Conservation (phyloP, 2,888 invertebrate species). For the Scaptomyza caliginosa region DNA sequence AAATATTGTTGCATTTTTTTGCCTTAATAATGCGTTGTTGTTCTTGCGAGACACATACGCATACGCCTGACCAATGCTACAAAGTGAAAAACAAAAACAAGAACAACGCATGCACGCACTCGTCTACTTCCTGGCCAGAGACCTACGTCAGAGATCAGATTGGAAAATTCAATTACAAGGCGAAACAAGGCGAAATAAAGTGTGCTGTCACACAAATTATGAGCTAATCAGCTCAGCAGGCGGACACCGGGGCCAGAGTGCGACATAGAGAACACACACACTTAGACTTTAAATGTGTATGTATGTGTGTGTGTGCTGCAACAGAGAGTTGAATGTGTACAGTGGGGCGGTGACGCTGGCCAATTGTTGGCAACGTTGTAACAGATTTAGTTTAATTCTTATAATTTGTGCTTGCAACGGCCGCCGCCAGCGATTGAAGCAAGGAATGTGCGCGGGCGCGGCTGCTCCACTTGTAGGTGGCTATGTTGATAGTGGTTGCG, state of each 20-base stretch:
- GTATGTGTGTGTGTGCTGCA: slow-evolving; percentile 7
- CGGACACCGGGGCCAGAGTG: slow-evolving; percentile 35
- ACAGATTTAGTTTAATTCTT: slow-evolving; percentile 77
- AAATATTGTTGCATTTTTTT: slow-evolving; percentile 44
- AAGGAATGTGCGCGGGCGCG: slow-evolving; percentile 76
- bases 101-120: slow-evolving; percentile 39
- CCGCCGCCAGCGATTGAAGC: slow-evolving; percentile 57
- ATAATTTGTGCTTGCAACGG: slow-evolving; percentile 72
- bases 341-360: slow-evolving; percentile 28
- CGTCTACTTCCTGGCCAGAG: slow-evolving; percentile 54
- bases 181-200: slow-evolving; percentile 37
- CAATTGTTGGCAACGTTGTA: slow-evolving; percentile 70
- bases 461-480: slow-evolving; percentile 71
- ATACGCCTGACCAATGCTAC: slow-evolving; percentile 35
- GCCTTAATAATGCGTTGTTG: slow-evolving; percentile 17
- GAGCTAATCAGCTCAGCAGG: slow-evolving; percentile 64
- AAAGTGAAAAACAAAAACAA: slow-evolving; percentile 10
- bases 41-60: slow-evolving; percentile 28
- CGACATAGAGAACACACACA: slow-evolving; percentile 13
- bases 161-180: slow-evolving; percentile 70
- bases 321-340: slow-evolving; percentile 24
- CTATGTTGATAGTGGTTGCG: slow-evolving; percentile 13
- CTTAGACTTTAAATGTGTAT: not conserved
- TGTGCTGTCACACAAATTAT: slow-evolving; percentile 71
- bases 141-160: slow-evolving; percentile 43